phyloP scores from a whole-genome alignment of 1,140 invertebrate genomes.

The Eumaeus atala region DNA sequence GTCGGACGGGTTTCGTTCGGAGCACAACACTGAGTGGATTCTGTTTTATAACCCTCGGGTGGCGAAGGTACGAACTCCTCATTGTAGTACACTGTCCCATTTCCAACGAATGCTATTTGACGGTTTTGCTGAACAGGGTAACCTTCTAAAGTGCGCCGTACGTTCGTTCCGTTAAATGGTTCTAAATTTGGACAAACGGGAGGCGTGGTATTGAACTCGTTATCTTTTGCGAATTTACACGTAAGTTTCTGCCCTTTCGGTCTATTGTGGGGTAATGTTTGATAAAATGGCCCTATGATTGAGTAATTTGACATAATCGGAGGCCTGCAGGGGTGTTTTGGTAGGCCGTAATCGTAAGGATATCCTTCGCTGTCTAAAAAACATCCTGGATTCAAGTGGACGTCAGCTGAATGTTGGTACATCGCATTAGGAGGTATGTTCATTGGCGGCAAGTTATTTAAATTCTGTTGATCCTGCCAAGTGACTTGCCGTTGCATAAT shows the following conservation, averaged over 20 bases:
- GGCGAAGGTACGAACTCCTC: slow-evolving; percentile 81
- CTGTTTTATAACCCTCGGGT: slow-evolving; percentile 78
- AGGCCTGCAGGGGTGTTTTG: slow-evolving; percentile 76
- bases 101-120: slow-evolving; percentile 60
- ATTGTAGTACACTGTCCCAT: slow-evolving; percentile 68
- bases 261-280: slow-evolving; percentile 81
- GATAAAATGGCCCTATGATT: slow-evolving; percentile 76
- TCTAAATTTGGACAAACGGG: slow-evolving; percentile 55
- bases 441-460: slow-evolving; percentile 46
- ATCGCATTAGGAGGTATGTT: slow-evolving; percentile 71
- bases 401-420: slow-evolving; percentile 79
- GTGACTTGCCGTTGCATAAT: slow-evolving; percentile 65
- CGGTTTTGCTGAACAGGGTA: slow-evolving; percentile 78
- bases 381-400: slow-evolving; percentile 79
- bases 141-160: slow-evolving; percentile 85
- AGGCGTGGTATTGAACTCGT: slow-evolving; percentile 55
- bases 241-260: slow-evolving; percentile 77
- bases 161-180: slow-evolving; percentile 74
- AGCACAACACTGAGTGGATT: slow-evolving; percentile 56
- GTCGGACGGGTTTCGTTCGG: slow-evolving; percentile 47
- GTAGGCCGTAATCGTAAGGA: slow-evolving; percentile 85
- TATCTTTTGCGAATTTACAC: slow-evolving; percentile 73
- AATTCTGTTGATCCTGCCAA: slow-evolving; percentile 66
- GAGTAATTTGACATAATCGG: slow-evolving; percentile 72
- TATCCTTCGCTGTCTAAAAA: slow-evolving; percentile 85